Evolutionary conservation across 2,797 vertebrate genomes (phyloP), one percentile per base, ranked within the genome.

Genomic region (Champsocephalus esox): DNA sequence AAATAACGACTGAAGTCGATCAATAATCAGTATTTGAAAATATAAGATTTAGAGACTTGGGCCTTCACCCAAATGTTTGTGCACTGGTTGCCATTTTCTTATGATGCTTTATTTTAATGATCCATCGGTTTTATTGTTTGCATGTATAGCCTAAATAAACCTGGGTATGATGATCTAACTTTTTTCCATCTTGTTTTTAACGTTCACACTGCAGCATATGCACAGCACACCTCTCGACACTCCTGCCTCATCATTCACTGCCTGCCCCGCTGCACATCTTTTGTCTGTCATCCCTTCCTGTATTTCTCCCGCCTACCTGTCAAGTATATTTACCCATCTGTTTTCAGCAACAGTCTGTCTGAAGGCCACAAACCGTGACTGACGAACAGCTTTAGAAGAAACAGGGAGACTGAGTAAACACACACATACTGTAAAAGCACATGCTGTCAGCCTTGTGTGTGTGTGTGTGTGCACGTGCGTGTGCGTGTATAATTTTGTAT

Each of bases 281-380:
- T 10, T 41, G 61, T 77, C 67, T 14, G 61, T 85, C 79, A 63
- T 38, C 55, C n/a, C 9, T 38, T 32, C 34, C 41, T 67, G 34
- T 62, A 7, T 14, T 16, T 41, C 21, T 9, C 28, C 12, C 14
- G 34, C 3, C 61, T 43, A 62, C 55, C 72, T 66, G 70, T 66
- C 70, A 66, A n/a, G 7, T 32, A 4, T 50, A 65, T 56, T 32
- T 14, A 69, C 54, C 67, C 70, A 66, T 82, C 75, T 69, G 65
- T 75, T 73, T 81, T 72, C 73, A 75, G 5, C 10, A 66, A 57
- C 62, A 12, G 57, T 17, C 55, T 16, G 24, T 43, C 46, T 58
- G 70, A 75, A 76, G 80, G 62, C 52, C 54, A 2, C 50, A 45
- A 28, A 16, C 61, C 59, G 28, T 21, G 24, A 66, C 14, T 1